phyloP scores from a whole-genome alignment of 1,140 invertebrate genomes.

The Drosophila sucinea region DNA sequence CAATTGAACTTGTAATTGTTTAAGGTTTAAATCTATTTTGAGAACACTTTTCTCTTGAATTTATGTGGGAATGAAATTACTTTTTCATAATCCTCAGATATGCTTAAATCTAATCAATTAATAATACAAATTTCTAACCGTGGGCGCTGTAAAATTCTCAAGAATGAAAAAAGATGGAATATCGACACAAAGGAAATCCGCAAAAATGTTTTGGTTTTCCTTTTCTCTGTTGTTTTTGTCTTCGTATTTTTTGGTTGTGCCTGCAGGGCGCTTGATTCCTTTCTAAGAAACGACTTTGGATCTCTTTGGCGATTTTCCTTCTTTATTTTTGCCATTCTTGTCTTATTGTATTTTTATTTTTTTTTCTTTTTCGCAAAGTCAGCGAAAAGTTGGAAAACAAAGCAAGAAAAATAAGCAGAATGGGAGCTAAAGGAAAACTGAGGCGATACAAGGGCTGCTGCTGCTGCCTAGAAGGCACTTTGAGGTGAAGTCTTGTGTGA shows the following conservation, averaged over 20 bases:
- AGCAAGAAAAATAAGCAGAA: slow-evolving; percentile 1
- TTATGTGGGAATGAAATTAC: not conserved
- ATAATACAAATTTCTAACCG: slow-evolving; percentile 68
- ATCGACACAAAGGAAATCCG: slow-evolving; percentile 31
- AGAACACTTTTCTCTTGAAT: too few relatives aligned
- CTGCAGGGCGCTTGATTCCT: slow-evolving; percentile 61
- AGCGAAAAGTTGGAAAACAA: slow-evolving; percentile 64
- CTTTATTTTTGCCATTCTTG: slow-evolving; percentile 33
- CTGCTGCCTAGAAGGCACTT: slow-evolving; percentile 47
- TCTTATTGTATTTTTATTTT: slow-evolving; percentile 43
- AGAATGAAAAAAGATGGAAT: slow-evolving; percentile 33
- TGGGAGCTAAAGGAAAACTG: slow-evolving; percentile 22
- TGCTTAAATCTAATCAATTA: slow-evolving; percentile 78
- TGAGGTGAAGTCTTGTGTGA: slow-evolving; percentile 79
- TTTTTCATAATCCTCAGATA: slow-evolving; percentile 49
- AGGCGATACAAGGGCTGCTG: slow-evolving; percentile 28
- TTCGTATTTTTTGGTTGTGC: slow-evolving; percentile 24
- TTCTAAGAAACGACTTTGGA: slow-evolving; percentile 49
- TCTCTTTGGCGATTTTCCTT: not conserved
- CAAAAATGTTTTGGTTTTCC: slow-evolving; percentile 45
- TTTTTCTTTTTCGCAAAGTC: slow-evolving; percentile 56
- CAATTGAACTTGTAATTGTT: too few relatives aligned
- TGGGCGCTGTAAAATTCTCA: slow-evolving; percentile 49
- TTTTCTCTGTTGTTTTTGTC: not conserved
- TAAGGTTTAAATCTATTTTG: too few relatives aligned